Evolutionary conservation across 2,797 vertebrate species (phyloP).

Genomic region (Chrysocyon brachyurus): DNA sequence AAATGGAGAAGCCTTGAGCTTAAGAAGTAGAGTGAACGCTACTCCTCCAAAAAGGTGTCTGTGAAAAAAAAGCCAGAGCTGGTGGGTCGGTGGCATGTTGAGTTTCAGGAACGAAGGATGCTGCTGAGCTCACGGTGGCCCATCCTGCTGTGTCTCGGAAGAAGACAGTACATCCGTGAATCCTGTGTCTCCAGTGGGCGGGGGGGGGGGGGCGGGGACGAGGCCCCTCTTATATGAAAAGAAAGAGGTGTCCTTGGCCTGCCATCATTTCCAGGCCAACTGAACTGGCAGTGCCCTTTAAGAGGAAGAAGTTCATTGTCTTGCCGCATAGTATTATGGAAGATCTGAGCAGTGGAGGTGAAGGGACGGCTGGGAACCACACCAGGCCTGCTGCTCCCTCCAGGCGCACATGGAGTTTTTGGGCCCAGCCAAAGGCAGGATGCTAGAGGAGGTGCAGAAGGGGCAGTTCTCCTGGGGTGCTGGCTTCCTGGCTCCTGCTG

Average conservation of each 20-base stretch:
- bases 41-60: background rate
- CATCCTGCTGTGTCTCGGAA: background rate
- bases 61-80: background rate
- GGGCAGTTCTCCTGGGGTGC: fast-evolving
- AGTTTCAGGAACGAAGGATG: background rate
- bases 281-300: background rate
- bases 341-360: background rate
- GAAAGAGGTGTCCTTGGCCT: background rate
- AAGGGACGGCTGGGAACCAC: no score
- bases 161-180: background rate
- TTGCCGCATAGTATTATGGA: no score
- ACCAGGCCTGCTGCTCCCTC: fast-evolving
- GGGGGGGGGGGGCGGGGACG: fast-evolving
- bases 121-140: background rate
- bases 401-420: background rate
- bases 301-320: background rate
- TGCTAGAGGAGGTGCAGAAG: no score
- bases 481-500: background rate
- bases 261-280: background rate
- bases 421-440: background rate
- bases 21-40: background rate
- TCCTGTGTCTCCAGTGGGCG: background rate
- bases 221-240: background rate
- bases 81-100: background rate
- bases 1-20: background rate